Percentiles rank a stretch among this genome's conserved stretches.
phyloP scores from a whole-genome alignment of 2,888 invertebrate species.

The Dolichopus griseipennis region DNA sequence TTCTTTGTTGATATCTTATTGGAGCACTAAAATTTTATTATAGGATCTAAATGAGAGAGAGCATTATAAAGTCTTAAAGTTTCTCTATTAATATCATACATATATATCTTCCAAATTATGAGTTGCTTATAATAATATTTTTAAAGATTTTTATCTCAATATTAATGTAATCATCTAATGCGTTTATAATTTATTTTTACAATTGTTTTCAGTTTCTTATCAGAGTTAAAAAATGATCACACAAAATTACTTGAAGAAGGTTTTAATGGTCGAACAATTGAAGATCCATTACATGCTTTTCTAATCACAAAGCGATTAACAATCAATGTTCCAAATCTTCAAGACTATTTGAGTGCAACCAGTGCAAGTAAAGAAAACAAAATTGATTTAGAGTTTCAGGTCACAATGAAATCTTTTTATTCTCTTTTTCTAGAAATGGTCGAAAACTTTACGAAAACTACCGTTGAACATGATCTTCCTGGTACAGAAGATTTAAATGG shows the following conservation, averaged over 20 bases:
- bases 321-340: neutral
- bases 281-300: neutral
- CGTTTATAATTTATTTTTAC: no score
- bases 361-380: neutral
- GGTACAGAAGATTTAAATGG: conserved; percentile 82
- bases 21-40: no score
- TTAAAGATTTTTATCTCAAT: no score
- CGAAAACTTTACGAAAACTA: neutral
- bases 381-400: no score
- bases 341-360: neutral
- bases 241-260: neutral
- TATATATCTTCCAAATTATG: no score
- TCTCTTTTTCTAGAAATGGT: neutral
- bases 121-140: no score
- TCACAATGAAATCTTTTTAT: no score
- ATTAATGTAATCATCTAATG: no score
- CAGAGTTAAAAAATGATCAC: neutral
- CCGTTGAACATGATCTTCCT: conserved; percentile 43
- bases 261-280: neutral
- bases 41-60: no score
- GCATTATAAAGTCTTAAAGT: no score
- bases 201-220: neutral
- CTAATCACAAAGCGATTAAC: neutral
- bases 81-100: no score
- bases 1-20: no score